A percentile compares a stretch with the other conserved stretches of the same genome.
phyloP scores from a whole-genome alignment of 2,888 invertebrate genomes.

The Eupithecia dodoneata region DNA sequence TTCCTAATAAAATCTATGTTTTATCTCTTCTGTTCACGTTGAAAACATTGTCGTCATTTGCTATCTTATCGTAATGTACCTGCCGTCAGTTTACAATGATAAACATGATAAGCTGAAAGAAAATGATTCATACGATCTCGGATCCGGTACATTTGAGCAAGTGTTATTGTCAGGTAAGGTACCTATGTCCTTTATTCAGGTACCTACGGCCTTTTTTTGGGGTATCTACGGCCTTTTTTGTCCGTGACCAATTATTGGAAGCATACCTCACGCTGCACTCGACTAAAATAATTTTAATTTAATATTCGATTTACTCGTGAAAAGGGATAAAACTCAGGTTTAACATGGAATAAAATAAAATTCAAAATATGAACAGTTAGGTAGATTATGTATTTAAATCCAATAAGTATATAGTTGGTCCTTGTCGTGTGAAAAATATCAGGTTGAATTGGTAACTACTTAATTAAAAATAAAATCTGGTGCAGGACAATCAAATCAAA shows the following conservation, averaged over 20 bases:
- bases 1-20: slow-evolving; percentile 36
- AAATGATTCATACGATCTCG: slow-evolving; percentile 61
- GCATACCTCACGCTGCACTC: neutral
- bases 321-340: neutral
- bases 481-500: no score
- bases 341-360: neutral
- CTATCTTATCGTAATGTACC: slow-evolving; percentile 74
- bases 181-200: neutral
- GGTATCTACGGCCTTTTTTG: neutral
- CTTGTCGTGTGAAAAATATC: neutral
- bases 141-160: slow-evolving; percentile 16
- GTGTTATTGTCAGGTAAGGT: slow-evolving; percentile 11
- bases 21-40: slow-evolving; percentile 51
- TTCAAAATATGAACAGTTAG: neutral
- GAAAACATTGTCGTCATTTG: slow-evolving; percentile 67
- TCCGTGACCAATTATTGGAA: neutral
- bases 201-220: no score
- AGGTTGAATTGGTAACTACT: neutral
- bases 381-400: neutral
- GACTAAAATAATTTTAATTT: neutral
- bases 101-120: slow-evolving; percentile 62
- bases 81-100: slow-evolving; percentile 68
- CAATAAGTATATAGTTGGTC: neutral
- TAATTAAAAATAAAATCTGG: no score
- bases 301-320: neutral